A percentile compares a stretch with the other conserved stretches of the same genome.
Evolutionary conservation across 2,113 vertebrate species (phyloP).

Genomic region (Motacilla tschutschensis): DNA sequence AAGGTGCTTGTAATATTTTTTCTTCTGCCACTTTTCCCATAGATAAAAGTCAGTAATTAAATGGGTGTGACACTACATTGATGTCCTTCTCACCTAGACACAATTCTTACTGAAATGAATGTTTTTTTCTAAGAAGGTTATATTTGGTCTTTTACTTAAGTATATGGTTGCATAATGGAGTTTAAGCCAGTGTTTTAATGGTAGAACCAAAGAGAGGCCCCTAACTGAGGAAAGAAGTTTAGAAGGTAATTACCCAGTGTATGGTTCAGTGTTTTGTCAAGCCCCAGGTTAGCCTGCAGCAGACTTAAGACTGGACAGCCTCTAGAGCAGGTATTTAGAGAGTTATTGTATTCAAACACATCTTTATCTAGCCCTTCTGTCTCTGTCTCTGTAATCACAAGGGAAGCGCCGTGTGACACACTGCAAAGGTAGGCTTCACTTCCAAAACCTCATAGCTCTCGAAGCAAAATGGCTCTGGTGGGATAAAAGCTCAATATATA

Average conservation of each 20-base stretch:
- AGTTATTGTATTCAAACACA: slow-evolving; percentile 60
- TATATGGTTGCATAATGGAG: neutral
- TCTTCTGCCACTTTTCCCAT: neutral
- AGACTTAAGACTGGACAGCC: neutral
- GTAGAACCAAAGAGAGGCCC: neutral
- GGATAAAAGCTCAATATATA: slow-evolving; percentile 5
- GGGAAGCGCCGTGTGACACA: slow-evolving; percentile 97
- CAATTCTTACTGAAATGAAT: neutral
- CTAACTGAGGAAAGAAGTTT: neutral
- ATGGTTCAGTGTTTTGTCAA: neutral
- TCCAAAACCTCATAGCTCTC: slow-evolving; percentile 72
- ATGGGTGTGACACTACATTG: neutral
- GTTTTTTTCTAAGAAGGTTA: neutral
- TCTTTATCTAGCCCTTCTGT: slow-evolving; percentile 88
- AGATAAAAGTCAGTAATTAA: neutral
- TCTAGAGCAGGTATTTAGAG: slow-evolving; percentile 48
- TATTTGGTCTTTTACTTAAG: neutral
- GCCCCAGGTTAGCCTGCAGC: neutral
- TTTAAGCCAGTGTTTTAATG: neutral
- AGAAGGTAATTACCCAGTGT: neutral
- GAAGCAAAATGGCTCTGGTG: slow-evolving; percentile 52
- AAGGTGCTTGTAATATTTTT: neutral
- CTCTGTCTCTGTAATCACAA: slow-evolving; percentile 94
- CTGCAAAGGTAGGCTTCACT: slow-evolving; percentile 94
- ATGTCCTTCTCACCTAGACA: neutral